These are phyloP conservation scores for Eupleurogrammus muticus DNA, from an alignment of 2,797 vertebrate genomes.

Conservation along the genomic window DNA sequence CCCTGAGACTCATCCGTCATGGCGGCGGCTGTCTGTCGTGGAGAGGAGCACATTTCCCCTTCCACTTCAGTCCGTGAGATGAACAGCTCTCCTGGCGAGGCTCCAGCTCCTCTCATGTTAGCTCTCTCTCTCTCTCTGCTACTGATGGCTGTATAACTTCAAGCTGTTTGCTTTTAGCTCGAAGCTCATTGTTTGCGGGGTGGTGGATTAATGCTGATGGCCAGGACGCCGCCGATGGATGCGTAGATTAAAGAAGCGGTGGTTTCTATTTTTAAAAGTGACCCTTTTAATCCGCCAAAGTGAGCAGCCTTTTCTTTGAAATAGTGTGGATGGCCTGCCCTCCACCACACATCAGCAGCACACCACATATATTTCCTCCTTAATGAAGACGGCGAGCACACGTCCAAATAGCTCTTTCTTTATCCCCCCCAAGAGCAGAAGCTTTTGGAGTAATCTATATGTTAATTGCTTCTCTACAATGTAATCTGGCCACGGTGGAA, in stretches of 20 bases:
- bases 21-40: slow-evolving; percentile 48
- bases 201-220: slow-evolving; percentile 68
- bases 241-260: slow-evolving; percentile 60
- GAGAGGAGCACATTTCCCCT: slow-evolving; percentile 55
- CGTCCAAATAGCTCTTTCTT: slow-evolving; percentile 17
- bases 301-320: slow-evolving; percentile 57
- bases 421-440: slow-evolving; percentile 26
- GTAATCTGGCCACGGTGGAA: slow-evolving; percentile 46
- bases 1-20: slow-evolving; percentile 60
- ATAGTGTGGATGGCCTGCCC: slow-evolving; percentile 45
- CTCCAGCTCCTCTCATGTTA: slow-evolving; percentile 29
- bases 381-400: slow-evolving; percentile 38
- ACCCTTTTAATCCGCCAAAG: slow-evolving; percentile 55
- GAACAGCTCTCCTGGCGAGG: slow-evolving; percentile 50
- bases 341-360: slow-evolving; percentile 13
- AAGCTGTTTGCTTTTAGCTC: slow-evolving; percentile 55
- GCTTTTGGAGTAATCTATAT: slow-evolving; percentile 52
- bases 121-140: slow-evolving; percentile 41
- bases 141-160: slow-evolving; percentile 40
- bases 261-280: slow-evolving; percentile 68
- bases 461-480: slow-evolving; percentile 40
- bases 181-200: slow-evolving; percentile 36
- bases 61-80: slow-evolving; percentile 60
- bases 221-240: slow-evolving; percentile 34
- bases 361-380: slow-evolving; percentile 43